Conservation (phyloP, 2,888 invertebrate genomes). For the Diarsia mendica region DNA sequence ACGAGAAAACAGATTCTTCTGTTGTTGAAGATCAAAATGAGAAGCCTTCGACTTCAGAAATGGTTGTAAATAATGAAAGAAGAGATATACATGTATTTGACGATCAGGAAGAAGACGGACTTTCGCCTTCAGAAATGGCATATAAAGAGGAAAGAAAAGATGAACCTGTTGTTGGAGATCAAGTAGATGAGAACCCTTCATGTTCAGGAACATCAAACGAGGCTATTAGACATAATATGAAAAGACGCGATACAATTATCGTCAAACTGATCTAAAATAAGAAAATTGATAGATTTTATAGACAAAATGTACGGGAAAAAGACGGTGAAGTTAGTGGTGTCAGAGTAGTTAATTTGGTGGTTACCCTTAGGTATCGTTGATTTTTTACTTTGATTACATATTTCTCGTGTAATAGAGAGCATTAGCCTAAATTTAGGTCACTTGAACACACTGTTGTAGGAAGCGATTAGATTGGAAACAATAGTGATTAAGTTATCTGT, state of each 20-base stretch:
- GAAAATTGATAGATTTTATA: background rate
- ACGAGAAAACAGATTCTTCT: background rate
- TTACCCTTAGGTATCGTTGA: background rate
- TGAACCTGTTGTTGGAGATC: background rate
- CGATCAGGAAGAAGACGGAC: background rate
- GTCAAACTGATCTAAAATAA: conserved; percentile 8
- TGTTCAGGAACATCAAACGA: background rate
- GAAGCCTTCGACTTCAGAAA: background rate
- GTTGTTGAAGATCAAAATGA: background rate
- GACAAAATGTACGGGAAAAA: background rate
- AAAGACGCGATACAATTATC: background rate
- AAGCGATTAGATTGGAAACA: background rate
- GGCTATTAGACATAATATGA: background rate
- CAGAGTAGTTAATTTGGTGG: background rate
- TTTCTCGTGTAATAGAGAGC: background rate
- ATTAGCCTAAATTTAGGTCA: background rate
- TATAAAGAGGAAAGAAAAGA: background rate
- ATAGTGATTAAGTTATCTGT: background rate
- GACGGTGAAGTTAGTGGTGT: background rate
- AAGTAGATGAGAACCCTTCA: background rate
- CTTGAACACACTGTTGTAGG: background rate
- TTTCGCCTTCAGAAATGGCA: background rate
- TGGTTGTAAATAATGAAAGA: background rate
- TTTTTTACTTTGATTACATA: background rate
- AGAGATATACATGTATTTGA: background rate